Conservation (phyloP, 2,113 vertebrate species). For the Platichthys flesus region DNA sequence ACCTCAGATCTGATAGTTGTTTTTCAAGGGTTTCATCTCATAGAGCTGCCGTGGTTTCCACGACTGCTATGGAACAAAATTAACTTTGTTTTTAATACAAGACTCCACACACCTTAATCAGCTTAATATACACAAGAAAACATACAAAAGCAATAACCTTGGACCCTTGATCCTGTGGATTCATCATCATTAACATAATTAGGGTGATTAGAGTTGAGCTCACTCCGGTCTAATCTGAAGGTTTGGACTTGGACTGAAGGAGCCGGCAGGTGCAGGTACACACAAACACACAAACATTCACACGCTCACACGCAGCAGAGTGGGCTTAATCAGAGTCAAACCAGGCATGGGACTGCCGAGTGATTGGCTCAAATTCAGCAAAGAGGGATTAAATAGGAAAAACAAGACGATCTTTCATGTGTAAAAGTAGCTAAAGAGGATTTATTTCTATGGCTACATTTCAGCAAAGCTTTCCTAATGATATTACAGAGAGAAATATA, state of each 20-base stretch:
- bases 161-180: not conserved
- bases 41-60: too few relatives aligned
- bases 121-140: not conserved
- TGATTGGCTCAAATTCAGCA: constrained; percentile 40
- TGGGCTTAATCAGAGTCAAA: constrained; percentile 32
- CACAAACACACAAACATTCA: constrained; percentile 13
- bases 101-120: constrained; percentile 1
- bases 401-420: constrained; percentile 27
- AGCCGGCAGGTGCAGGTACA: too few relatives aligned
- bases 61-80: not conserved
- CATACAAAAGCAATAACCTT: not conserved
- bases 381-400: constrained; percentile 36
- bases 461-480: not conserved
- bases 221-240: too few relatives aligned
- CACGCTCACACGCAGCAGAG: not conserved
- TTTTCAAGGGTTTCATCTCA: not conserved
- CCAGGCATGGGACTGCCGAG: not conserved
- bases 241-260: too few relatives aligned
- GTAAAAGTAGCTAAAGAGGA: constrained; percentile 12
- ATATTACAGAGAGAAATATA: not conserved
- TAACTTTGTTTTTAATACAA: not conserved
- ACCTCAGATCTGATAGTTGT: not conserved
- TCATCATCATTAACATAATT: not conserved
- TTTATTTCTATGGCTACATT: constrained; percentile 43
- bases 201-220: not conserved